Base-by-base conservation (phyloP, 2,797 vertebrate species). In the Acomys russatus region DNA sequence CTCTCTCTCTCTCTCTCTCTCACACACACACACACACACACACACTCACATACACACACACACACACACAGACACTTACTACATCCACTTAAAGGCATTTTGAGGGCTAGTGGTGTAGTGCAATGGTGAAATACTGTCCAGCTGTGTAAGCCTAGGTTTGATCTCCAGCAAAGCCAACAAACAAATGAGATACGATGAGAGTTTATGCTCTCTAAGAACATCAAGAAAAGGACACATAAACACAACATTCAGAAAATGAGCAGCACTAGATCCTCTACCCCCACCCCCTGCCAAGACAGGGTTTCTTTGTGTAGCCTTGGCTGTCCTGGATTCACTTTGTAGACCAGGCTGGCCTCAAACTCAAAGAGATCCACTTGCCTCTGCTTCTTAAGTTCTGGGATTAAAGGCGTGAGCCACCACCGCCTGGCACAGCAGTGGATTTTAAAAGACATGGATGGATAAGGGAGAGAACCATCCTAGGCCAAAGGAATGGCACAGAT, bases 401-500 rank as follows among this genome's bases (percentile, higher is more conserved):
- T 44, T 44, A 44, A 44, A 44, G 44, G 44, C 44, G 44, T 44
- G 44, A 3, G 4, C 44, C 44, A 44, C 44, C 44, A 44, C 44
- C 44, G 44, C 44, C 44, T 44, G 44, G 44, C 44, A 44, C 23
- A 74, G 77, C 17, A 35, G 87, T 25, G 28, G 49, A 88, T 49
- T 63, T 44, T 66, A 84, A 84, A 25, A 64, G 80, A 66, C 38
- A 12, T 33, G 9, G 35, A 49, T 6, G 1, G 80, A 25, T 38
- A 63, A 63, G 20, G 20, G 25, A 28, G 33, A 93, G 63, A 30
- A 70, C 44, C 49, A 83, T 33, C 61, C 22, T 56, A 78, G 12
- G 28, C 35, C 94, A 49, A 92, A 95, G 35, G 76, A 87, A 89
- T 92, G 18, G 18, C 35, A 85, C n/a, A 92, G 80, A 86, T 6